Evolutionary conservation across 2,113 vertebrate genomes (phyloP).

Genomic region (Grus americana): DNA sequence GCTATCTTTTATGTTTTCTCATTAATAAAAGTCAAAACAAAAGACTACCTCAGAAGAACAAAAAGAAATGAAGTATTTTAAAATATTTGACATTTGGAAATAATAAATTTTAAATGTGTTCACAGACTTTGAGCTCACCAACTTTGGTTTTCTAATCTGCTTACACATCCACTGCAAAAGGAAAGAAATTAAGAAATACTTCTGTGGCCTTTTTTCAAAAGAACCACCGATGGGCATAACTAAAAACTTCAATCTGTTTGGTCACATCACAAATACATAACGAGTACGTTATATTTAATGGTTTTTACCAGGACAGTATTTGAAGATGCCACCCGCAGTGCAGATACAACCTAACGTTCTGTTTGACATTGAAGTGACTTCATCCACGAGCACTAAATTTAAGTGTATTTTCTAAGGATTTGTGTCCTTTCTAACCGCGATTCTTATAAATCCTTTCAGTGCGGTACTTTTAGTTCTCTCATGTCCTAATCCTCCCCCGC

Average conservation of each 20-base stretch:
- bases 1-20: neutral
- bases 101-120: neutral
- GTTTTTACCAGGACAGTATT: neutral
- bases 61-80: neutral
- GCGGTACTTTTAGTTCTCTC: neutral
- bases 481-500: neutral
- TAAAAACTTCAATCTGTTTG: neutral
- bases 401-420: neutral
- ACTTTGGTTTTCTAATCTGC: neutral
- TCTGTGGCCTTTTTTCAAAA: neutral
- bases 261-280: fast-evolving
- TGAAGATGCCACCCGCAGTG: neutral
- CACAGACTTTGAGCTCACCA: neutral
- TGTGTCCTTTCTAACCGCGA: neutral
- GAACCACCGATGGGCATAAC: neutral
- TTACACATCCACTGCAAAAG: neutral
- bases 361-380: neutral
- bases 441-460: neutral
- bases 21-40: neutral
- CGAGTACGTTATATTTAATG: fast-evolving
- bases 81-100: neutral
- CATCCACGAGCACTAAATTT: fast-evolving
- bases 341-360: neutral
- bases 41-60: neutral
- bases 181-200: neutral